These are phyloP conservation scores for Tapera naevia DNA, from an alignment of 2,797 vertebrate species.

Conservation along the genomic window DNA sequence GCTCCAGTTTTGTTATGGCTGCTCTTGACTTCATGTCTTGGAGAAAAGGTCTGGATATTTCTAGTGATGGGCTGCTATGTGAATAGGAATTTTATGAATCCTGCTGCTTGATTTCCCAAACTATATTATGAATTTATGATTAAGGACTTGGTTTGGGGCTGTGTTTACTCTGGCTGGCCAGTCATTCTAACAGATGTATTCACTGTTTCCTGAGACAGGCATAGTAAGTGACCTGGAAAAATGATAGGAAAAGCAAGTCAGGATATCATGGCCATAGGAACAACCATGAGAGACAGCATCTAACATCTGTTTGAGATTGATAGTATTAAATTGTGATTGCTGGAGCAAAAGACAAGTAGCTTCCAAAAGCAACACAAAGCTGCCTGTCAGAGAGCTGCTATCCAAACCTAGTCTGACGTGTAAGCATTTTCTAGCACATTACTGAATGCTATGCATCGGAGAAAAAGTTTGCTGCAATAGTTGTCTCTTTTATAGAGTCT, in stretches of 20 bases:
- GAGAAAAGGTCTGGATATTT: not conserved
- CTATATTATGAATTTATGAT: not conserved
- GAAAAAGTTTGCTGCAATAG: not conserved
- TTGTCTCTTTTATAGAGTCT: not conserved
- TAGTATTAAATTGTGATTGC: not conserved
- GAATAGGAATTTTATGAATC: not conserved
- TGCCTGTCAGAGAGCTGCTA: not conserved
- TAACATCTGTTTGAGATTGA: not conserved
- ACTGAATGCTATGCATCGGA: not conserved
- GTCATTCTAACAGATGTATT: not conserved
- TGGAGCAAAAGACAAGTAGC: not conserved
- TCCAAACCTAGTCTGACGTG: not conserved
- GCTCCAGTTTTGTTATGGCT: not conserved
- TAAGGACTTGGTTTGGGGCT: not conserved
- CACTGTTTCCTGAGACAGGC: not conserved
- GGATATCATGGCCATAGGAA: not conserved
- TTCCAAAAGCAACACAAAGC: constrained; percentile 18
- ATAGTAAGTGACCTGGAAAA: not conserved
- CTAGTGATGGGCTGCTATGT: not conserved
- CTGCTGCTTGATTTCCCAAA: not conserved
- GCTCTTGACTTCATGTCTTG: not conserved
- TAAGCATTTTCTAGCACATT: not conserved
- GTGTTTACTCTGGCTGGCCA: not conserved
- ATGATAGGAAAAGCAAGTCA: not conserved
- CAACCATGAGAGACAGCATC: not conserved